These are phyloP conservation scores for Tarsius wallacei DNA, from an alignment of 2,797 vertebrate genomes.

Conservation along the genomic window DNA sequence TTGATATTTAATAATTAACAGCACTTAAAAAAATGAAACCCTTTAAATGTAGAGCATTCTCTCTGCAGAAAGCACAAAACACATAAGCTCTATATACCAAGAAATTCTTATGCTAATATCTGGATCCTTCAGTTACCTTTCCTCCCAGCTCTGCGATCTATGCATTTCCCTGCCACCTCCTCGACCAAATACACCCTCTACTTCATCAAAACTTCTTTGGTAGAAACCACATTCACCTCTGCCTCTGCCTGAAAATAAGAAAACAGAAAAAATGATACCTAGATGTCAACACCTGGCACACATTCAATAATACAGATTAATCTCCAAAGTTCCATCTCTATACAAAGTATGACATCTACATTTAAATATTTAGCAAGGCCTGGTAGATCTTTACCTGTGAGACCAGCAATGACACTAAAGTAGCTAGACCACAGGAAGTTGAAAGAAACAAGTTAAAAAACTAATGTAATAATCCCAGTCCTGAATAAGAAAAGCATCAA, in stretches of 20 bases:
- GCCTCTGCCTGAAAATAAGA: slow-evolving; percentile 95
- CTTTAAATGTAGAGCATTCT: background rate
- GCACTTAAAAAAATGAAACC: slow-evolving; percentile 9
- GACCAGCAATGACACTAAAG: background rate
- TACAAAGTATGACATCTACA: background rate
- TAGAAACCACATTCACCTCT: slow-evolving; percentile 99
- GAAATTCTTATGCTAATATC: background rate
- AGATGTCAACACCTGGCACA: slow-evolving; percentile 75
- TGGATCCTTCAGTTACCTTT: slow-evolving; percentile 93
- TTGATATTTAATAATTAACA: slow-evolving; percentile 12
- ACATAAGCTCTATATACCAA: background rate
- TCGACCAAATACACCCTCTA: slow-evolving; percentile 98
- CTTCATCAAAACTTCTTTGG: slow-evolving; percentile 99
- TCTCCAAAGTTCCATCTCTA: slow-evolving; percentile 53
- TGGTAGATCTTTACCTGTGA: background rate
- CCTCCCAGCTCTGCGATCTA: slow-evolving; percentile 99
- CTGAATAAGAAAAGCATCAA: slow-evolving; percentile 55
- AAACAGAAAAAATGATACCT: slow-evolving; percentile 83
- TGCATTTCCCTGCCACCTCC: slow-evolving; percentile 97
- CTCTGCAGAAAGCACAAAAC: background rate
- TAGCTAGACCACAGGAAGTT: background rate
- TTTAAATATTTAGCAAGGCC: slow-evolving; percentile 23
- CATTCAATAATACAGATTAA: slow-evolving; percentile 34
- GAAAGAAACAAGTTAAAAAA: slow-evolving; percentile 43
- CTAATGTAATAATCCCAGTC: background rate